Evolutionary conservation across 2,113 vertebrate genomes (phyloP).

Genomic region (Sisor rabdophorus): DNA sequence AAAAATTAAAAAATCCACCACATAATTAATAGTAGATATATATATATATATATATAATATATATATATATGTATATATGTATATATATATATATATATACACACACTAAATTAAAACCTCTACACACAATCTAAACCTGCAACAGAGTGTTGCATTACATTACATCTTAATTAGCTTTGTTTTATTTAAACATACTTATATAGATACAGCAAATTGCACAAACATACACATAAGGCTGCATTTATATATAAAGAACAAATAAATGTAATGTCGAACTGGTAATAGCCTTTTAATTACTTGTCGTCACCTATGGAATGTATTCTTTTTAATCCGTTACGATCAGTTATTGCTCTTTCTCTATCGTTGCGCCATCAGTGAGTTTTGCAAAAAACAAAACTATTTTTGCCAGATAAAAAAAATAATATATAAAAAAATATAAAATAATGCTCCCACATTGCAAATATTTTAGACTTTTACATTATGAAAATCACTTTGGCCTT

Average conservation of each 20-base stretch:
- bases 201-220: no score
- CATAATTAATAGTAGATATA: neutral
- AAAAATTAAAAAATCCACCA: no score
- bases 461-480: neutral
- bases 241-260: neutral
- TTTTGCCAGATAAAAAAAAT: neutral
- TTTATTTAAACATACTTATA: no score
- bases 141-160: neutral
- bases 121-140: neutral
- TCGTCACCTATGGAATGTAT: neutral
- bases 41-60: no score
- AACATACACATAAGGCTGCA: neutral
- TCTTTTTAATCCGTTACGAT: conserved; percentile 4
- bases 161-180: neutral
- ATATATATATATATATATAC: no score
- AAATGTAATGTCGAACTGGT: neutral
- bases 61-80: neutral
- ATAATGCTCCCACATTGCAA: neutral
- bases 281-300: neutral
- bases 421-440: no score
- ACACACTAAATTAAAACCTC: no score
- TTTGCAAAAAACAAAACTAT: neutral
- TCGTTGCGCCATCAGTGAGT: neutral
- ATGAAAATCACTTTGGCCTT: neutral
- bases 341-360: neutral